Evolutionary conservation across 1,140 invertebrate genomes (phyloP), one percentile per base, ranked within the genome.

Genomic region (Musca vetustissima): DNA sequence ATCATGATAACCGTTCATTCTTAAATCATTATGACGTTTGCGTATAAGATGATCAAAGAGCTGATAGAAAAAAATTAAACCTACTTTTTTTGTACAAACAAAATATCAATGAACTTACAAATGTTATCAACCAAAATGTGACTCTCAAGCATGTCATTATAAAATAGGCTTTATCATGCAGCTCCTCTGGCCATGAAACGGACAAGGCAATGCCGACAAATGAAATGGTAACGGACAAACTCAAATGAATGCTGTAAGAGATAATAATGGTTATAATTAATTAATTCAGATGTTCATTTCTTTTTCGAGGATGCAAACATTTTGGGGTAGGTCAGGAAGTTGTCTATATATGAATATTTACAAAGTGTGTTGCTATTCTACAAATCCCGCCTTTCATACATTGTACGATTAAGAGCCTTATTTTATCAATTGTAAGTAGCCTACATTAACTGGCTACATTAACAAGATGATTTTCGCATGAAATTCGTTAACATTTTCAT

Each of bases 131-230:
- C 88, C 88, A 90, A 71, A 88, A 88, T 24, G 78, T 83, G 61
- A 86, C 87, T 64, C 89, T 87, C 49, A 88, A 80, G 75, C 90
- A 89, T 15, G 89, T 83, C 74, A 89, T 86, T 72, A 88, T 85
- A 76, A 89, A 90, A 73, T 90, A 90, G 43, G 89, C 87, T 70
- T 87, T 84, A 69, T 88, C 90, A 78, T 86, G 87, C 68, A 82
- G 83, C 21, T 84, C 73, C 70, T 86, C 83, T 3, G 86, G 85
- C 84, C 86, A 88, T 1, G 83, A 43, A 1, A 83, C 81, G 8
- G 87, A 83, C 73, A 89, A 85, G 32, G 86, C 75, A 55, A 90
- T 87, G 21, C 88, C 88, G 64, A 83, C 75, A 64, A 88, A 84
- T 72, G 88, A 87, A 67, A 90, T 84, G 8, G 73, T 78, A 11